These are phyloP conservation scores for Drosophila cognata DNA, from an alignment of 2,888 invertebrate genomes.

Conservation along the genomic window DNA sequence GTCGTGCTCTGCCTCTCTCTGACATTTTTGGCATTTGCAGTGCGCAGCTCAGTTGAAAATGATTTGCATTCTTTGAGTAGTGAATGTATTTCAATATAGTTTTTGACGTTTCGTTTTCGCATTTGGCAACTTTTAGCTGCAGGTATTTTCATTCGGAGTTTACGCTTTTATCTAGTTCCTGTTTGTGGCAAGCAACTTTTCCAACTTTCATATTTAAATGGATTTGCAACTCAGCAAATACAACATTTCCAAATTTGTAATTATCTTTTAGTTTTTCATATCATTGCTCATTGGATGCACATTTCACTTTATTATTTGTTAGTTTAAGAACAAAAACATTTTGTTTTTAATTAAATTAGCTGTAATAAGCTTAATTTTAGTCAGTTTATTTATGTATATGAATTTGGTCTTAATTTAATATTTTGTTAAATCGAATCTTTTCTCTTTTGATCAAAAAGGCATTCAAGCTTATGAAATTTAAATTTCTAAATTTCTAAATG, in stretches of 20 bases:
- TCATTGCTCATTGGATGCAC: background rate
- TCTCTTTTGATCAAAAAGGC: background rate
- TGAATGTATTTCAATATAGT: slow-evolving; percentile 64
- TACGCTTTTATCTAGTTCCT: background rate
- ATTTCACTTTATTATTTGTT: background rate
- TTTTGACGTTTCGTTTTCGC: slow-evolving; percentile 35
- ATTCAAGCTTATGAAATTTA: background rate
- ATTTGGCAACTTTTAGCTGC: slow-evolving; percentile 9
- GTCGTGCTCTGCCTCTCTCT: background rate
- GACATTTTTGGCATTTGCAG: slow-evolving; percentile 6
- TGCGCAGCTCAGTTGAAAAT: slow-evolving; percentile 33
- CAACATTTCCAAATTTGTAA: too few species aligned
- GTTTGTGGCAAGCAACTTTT: slow-evolving; percentile 9
- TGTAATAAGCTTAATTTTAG: background rate
- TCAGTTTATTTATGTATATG: background rate
- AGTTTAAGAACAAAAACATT: background rate
- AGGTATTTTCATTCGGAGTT: slow-evolving; percentile 44
- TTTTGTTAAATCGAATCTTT: background rate
- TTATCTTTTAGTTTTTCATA: too few species aligned
- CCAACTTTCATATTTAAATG: background rate
- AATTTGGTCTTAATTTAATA: background rate
- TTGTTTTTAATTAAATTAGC: background rate
- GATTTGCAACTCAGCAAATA: background rate
- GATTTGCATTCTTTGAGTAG: slow-evolving; percentile 54
- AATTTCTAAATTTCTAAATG: background rate